Percentiles rank a stretch among this genome's conserved stretches.
These are phyloP conservation scores for Harpalus rufipes DNA, from an alignment of 2,888 invertebrate genomes.

Conservation along the genomic window DNA sequence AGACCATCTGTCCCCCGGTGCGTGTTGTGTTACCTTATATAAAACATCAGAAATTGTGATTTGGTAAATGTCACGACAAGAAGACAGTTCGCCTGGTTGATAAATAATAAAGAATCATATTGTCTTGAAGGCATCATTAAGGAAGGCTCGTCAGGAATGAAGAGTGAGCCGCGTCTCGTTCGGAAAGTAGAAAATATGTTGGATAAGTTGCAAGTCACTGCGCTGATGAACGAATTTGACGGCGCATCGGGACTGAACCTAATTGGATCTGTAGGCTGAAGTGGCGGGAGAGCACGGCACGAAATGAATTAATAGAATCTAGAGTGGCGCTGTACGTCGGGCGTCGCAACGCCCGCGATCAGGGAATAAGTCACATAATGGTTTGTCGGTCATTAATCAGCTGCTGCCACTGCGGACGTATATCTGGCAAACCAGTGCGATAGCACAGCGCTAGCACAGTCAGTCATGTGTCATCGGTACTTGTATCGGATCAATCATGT, in stretches of 20 bases:
- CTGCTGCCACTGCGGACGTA: slow-evolving; percentile 39
- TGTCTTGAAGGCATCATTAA: slow-evolving; percentile 7
- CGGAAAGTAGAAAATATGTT: slow-evolving; percentile 74
- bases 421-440: slow-evolving; percentile 49
- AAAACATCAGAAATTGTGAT: neutral
- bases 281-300: slow-evolving; percentile 16
- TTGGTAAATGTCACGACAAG: slow-evolving; percentile 29
- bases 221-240: slow-evolving; percentile 74
- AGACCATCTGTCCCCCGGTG: too few relatives aligned
- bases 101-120: slow-evolving; percentile 27
- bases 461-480: slow-evolving; percentile 53
- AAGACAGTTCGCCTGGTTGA: neutral
- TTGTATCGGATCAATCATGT: slow-evolving; percentile 59
- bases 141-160: neutral
- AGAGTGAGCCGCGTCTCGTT: slow-evolving; percentile 34
- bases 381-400: slow-evolving; percentile 62
- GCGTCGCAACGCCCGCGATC: slow-evolving; percentile 30
- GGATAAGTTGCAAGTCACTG: slow-evolving; percentile 73
- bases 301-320: slow-evolving; percentile 50
- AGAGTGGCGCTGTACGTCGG: slow-evolving; percentile 31
- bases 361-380: slow-evolving; percentile 61
- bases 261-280: slow-evolving; percentile 48
- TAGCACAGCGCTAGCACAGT: slow-evolving; percentile 51
- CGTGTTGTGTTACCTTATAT: too few relatives aligned
- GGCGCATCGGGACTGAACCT: slow-evolving; percentile 39